Evolutionary conservation across 2,797 vertebrate genomes (phyloP).

Genomic region (Anguilla megastoma): DNA sequence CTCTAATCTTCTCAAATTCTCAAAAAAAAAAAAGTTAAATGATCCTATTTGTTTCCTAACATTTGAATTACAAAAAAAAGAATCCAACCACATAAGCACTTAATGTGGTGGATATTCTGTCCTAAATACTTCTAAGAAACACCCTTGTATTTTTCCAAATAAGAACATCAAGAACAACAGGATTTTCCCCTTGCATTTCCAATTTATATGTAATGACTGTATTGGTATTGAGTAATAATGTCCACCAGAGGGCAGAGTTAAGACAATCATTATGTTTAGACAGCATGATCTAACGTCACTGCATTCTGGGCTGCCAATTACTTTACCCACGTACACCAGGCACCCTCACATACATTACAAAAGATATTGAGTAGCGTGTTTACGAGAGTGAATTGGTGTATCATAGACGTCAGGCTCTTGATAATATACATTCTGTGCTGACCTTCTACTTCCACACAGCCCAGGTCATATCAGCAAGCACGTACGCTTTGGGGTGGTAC

Average conservation of each 20-base stretch:
- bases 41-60: neutral
- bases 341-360: neutral
- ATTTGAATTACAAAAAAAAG: neutral
- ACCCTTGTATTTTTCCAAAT: neutral
- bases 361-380: neutral
- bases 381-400: neutral
- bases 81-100: neutral
- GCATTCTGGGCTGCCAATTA: neutral
- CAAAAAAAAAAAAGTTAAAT: neutral
- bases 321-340: neutral
- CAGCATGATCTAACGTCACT: neutral
- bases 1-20: too few species aligned
- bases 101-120: neutral
- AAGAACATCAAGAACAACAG: neutral
- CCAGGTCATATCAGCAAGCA: neutral
- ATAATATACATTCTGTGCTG: neutral
- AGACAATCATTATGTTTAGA: neutral
- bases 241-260: slow-evolving; percentile 27
- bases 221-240: neutral
- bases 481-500: neutral
- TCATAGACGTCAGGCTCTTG: neutral
- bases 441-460: neutral
- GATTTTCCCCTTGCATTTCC: neutral
- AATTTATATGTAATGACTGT: neutral
- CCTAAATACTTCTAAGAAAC: neutral